phyloP scores from a whole-genome alignment of 2,113 vertebrate genomes.

The Bettongia penicillata region DNA sequence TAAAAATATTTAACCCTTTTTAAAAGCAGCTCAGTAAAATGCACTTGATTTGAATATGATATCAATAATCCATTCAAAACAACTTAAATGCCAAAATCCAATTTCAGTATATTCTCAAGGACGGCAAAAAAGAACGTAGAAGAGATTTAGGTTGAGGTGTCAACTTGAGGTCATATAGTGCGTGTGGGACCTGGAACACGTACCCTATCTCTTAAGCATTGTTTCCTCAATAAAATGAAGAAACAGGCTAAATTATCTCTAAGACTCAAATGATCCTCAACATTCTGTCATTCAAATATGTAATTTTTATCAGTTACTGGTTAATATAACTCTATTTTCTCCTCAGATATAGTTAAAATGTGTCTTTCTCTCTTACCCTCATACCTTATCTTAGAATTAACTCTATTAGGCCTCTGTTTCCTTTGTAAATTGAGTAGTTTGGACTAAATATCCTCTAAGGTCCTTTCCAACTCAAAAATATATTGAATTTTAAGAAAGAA shows the following conservation, averaged over 20 bases:
- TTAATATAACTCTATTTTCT: neutral
- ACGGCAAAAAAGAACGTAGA: neutral
- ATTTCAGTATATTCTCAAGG: neutral
- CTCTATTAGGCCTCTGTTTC: constrained; percentile 3
- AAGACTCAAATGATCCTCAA: neutral
- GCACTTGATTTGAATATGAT: neutral
- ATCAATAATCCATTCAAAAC: no score
- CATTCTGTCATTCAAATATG: neutral
- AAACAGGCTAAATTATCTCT: neutral
- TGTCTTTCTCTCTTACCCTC: neutral
- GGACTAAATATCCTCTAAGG: neutral
- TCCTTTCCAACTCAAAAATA: neutral
- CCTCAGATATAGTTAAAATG: neutral
- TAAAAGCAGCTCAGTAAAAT: neutral
- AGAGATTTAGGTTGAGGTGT: neutral
- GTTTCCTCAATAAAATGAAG: neutral
- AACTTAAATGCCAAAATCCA: neutral
- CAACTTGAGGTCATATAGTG: neutral
- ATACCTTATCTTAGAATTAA: neutral
- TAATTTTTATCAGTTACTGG: neutral
- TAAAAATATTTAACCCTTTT: neutral
- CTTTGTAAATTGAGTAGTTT: constrained; percentile 15
- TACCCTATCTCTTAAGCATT: neutral
- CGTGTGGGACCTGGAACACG: neutral
- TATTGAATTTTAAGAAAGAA: constrained; percentile 24